Percentiles rank a stretch among this genome's conserved stretches.
phyloP scores from a whole-genome alignment of 2,113 vertebrate species.

The Tupaia chinensis region DNA sequence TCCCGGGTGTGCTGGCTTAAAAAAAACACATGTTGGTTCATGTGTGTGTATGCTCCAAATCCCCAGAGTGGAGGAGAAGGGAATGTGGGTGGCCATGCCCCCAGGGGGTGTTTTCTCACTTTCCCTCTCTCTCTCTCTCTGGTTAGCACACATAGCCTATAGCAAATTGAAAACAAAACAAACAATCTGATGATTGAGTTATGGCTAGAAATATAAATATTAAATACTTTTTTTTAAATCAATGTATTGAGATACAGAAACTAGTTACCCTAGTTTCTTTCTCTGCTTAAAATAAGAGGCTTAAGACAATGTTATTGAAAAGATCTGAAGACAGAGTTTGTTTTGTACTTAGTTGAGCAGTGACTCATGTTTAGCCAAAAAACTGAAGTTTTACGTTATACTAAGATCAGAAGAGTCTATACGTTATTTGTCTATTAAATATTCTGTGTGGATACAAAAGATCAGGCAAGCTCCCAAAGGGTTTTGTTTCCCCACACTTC shows the following conservation, averaged over 20 bases:
- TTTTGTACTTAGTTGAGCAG: background rate
- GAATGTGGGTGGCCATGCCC: no score
- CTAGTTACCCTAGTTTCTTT: slow-evolving; percentile 49
- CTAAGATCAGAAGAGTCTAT: background rate
- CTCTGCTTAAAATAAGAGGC: slow-evolving; percentile 27
- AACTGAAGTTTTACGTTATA: background rate
- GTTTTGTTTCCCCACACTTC: background rate
- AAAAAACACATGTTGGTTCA: no score
- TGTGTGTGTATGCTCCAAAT: no score
- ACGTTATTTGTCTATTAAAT: background rate
- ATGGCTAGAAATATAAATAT: slow-evolving; percentile 51
- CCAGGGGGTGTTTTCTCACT: no score
- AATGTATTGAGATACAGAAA: no score
- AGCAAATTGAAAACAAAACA: no score
- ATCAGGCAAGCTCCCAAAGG: background rate
- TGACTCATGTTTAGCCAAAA: background rate
- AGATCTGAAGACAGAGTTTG: background rate
- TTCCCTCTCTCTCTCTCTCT: no score
- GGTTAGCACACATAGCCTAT: no score
- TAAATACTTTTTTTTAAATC: background rate
- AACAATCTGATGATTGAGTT: slow-evolving; percentile 17
- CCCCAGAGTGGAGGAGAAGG: no score
- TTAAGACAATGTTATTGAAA: background rate
- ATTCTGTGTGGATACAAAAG: background rate
- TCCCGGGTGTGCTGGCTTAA: no score